Conservation (phyloP, 2,797 vertebrate species). For the Poeciliopsis infans region DNA sequence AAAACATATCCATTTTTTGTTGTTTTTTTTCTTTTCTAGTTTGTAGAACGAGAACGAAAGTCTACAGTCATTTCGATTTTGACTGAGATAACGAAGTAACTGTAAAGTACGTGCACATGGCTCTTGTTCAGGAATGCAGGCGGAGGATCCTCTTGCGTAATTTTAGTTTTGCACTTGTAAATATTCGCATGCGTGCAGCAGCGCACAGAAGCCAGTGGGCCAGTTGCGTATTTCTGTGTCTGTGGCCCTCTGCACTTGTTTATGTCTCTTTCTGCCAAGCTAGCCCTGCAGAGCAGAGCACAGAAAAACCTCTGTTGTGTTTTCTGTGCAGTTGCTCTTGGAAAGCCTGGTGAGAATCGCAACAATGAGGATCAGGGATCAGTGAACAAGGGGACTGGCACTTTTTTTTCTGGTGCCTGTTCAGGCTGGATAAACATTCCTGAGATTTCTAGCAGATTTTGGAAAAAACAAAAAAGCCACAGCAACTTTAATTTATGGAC, state of each 20-base stretch:
- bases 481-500: slow-evolving; percentile 26
- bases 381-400: slow-evolving; percentile 51
- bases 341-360: slow-evolving; percentile 43
- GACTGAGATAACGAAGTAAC: slow-evolving; percentile 27
- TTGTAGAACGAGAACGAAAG: neutral
- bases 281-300: slow-evolving; percentile 4
- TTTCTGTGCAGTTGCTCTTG: slow-evolving; percentile 27
- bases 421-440: slow-evolving; percentile 63
- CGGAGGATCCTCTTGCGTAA: slow-evolving; percentile 37
- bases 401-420: slow-evolving; percentile 46
- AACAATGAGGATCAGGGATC: slow-evolving; percentile 49
- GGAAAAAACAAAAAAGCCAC: neutral
- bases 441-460: slow-evolving; percentile 52
- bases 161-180: neutral
- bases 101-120: slow-evolving; percentile 46
- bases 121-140: slow-evolving; percentile 21
- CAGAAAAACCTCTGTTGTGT: slow-evolving; percentile 55
- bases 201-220: neutral
- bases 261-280: slow-evolving; percentile 28
- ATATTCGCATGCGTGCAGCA: neutral
- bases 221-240: slow-evolving; percentile 4
- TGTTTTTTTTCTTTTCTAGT: too few relatives aligned
- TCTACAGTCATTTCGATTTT: neutral
- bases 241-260: slow-evolving; percentile 49
- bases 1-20: neutral